Conservation (phyloP, 2,797 vertebrate genomes). For the Coregonus ussuriensis region DNA sequence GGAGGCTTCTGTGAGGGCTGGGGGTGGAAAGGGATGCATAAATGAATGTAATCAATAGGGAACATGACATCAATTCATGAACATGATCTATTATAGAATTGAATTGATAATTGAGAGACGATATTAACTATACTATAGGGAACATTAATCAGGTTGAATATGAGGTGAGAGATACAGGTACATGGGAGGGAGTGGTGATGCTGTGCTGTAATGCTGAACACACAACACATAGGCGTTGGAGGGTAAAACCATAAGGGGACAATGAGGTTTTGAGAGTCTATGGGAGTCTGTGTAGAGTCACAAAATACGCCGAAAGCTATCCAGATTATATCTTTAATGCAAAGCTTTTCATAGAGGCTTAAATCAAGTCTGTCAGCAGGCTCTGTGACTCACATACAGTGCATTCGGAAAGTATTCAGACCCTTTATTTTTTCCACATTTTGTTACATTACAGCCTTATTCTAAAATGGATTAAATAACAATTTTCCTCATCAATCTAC, state of each 20-base stretch:
- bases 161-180: not conserved
- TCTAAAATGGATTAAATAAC: no score
- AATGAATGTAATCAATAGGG: not conserved
- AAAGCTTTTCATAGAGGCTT: not conserved
- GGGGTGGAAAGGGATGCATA: not conserved
- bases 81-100: not conserved
- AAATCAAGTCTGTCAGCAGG: not conserved
- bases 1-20: not conserved
- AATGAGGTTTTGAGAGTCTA: not conserved
- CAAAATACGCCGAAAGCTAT: not conserved
- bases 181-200: not conserved
- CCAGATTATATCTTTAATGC: not conserved
- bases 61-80: not conserved
- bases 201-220: not conserved
- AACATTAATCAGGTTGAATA: not conserved
- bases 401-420: no score
- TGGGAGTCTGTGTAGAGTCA: not conserved
- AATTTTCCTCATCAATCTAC: no score
- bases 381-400: no score
- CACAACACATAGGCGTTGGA: not conserved
- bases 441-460: no score
- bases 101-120: not conserved
- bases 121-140: not conserved
- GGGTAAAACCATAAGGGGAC: not conserved
- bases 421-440: no score